Evolutionary conservation across 2,113 vertebrate genomes (phyloP).

Genomic region (Sitta europaea): DNA sequence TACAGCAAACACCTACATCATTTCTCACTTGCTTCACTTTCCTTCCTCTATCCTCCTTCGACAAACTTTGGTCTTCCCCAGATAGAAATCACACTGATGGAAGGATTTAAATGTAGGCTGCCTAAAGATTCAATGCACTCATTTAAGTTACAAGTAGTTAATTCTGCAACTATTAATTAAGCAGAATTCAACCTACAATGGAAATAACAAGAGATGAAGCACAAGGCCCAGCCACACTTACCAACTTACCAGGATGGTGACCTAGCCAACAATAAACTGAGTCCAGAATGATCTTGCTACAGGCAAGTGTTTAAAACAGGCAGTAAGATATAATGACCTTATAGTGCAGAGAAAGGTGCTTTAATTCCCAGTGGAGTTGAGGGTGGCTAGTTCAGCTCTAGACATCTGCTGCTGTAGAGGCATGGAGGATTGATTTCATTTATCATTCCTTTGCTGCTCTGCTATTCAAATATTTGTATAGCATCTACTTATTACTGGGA

Average conservation of each 20-base stretch:
- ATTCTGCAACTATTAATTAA: not conserved
- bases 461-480: constrained; percentile 8
- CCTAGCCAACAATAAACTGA: not conserved
- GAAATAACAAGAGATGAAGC: not conserved
- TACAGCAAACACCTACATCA: not conserved
- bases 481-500: not conserved
- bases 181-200: not conserved
- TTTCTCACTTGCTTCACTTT: not conserved
- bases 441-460: not conserved
- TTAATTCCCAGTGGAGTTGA: not conserved
- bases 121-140: not conserved
- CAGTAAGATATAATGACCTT: not conserved
- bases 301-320: not conserved
- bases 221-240: not conserved
- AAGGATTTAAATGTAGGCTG: not conserved
- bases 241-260: fast-evolving
- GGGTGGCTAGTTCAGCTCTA: not conserved
- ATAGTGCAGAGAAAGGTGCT: not conserved
- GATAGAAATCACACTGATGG: not conserved
- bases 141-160: not conserved
- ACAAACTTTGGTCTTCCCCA: not conserved
- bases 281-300: not conserved
- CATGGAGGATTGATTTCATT: not conserved
- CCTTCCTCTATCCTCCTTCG: not conserved
- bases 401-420: not conserved